Evolutionary conservation across 2,888 invertebrate species (phyloP).

Genomic region (Eristalinus sepulchralis): DNA sequence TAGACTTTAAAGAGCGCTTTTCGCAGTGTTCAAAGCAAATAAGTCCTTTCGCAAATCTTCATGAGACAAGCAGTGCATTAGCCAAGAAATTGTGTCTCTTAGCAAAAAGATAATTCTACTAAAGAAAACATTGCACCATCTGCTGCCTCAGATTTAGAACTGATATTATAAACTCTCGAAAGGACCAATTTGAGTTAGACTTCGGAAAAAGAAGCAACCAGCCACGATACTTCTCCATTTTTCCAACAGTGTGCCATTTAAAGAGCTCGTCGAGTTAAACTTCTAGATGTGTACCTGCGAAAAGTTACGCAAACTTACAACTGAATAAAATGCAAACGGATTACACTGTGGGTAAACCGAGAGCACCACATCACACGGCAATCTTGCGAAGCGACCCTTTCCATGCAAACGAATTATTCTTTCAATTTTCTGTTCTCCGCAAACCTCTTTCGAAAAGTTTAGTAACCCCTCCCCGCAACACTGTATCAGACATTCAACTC

Average conservation of each 20-base stretch:
- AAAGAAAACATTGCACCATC: neutral
- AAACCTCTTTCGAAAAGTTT: neutral
- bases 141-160: neutral
- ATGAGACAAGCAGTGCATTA: neutral
- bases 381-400: neutral
- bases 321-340: neutral
- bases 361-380: neutral
- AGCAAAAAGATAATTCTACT: neutral
- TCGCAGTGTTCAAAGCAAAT: too few relatives aligned
- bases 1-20: too few relatives aligned
- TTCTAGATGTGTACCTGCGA: neutral
- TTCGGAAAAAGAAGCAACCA: neutral
- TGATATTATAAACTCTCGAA: neutral
- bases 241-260: neutral
- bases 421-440: neutral
- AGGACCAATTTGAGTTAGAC: neutral
- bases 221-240: too few relatives aligned
- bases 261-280: neutral
- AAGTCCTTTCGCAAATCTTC: too few relatives aligned
- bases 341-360: neutral
- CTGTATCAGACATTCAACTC: neutral
- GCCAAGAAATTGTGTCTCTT: neutral
- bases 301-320: neutral
- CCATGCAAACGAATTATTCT: neutral
- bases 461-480: neutral